Base-by-base conservation (phyloP, 2,797 vertebrate species). In the Harpagifer antarcticus region DNA sequence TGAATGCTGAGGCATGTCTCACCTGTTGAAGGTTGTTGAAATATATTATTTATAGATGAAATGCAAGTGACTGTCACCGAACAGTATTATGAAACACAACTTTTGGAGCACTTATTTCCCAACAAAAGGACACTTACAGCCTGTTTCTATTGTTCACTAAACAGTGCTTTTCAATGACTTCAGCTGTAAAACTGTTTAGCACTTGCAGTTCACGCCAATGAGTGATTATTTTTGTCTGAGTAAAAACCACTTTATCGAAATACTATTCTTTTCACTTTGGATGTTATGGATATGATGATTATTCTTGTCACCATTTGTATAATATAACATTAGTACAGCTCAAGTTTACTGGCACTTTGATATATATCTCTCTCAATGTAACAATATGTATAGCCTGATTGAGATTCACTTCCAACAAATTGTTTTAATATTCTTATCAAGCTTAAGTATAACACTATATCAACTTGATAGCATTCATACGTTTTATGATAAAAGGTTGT, bases 371-470 rank as follows among this genome's bases (percentile, higher is more conserved):
- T 49, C 40, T 49, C 48, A 27, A 40, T 74, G 31, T 44, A 70
- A 56, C 19, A 20, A 50, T 72, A 73, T 73, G 78, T 67, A 61
- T 68, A 62, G 63, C 19, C 43, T 15, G 31, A 50, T 37, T 15
- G n/a, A 58, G 64, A 49, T 61, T 79, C 42, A 72, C 73, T 59
- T 78, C 58, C 58, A 72, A 74, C 82, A 52, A 72, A 3, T 1
- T 33, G n/a, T 68, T 83, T 63, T 72, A 79, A 86, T 75, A 67
- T 72, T 80, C 27, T 58, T 79, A 80, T 85, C 47, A 40, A 78
- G 54, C 48, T 66, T 20, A 68, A 77, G 65, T 61, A 44, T 42
- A 67, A 74, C 33, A 68, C 31, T 76, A 58, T 79, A 88, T 83
- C 78, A 73, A 72, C 55, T 57, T 33, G 68, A 86, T 68, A 77